phyloP scores from a whole-genome alignment of 2,888 invertebrate species.

The Tricholauxania praeusta region DNA sequence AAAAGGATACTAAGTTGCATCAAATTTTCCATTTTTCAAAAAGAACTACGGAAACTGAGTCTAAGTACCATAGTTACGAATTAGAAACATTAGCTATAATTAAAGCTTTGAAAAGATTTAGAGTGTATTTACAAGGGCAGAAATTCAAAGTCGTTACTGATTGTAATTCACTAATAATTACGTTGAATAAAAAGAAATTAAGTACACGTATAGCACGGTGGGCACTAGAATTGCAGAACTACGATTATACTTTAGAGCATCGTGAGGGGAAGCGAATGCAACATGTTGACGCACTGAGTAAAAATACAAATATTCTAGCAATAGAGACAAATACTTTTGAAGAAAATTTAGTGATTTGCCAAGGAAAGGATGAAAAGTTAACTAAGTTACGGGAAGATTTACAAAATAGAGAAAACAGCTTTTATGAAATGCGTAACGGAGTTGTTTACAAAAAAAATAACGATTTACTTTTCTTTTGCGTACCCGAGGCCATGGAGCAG shows the following conservation, averaged over 20 bases:
- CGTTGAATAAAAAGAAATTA: too few relatives aligned
- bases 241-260: constrained; percentile 9
- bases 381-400: too few relatives aligned
- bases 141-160: constrained; percentile 4
- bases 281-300: constrained; percentile 21
- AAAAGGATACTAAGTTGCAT: constrained; percentile 50
- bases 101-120: constrained; percentile 24
- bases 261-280: not conserved
- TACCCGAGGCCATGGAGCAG: too few relatives aligned
- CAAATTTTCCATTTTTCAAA: constrained; percentile 59
- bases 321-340: too few relatives aligned
- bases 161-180: constrained; percentile 7
- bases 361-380: too few relatives aligned
- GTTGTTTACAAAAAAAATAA: too few relatives aligned
- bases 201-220: too few relatives aligned
- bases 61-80: constrained; percentile 56
- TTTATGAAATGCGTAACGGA: too few relatives aligned
- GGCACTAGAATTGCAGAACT: too few relatives aligned
- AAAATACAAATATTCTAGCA: not conserved
- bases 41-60: constrained; percentile 51
- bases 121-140: constrained; percentile 1
- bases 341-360: not conserved
- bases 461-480: too few relatives aligned
- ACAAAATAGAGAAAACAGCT: too few relatives aligned
- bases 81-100: constrained; percentile 34